Evolutionary conservation across 2,888 invertebrate species (phyloP).

Genomic region (Drosophila kambysellisi): DNA sequence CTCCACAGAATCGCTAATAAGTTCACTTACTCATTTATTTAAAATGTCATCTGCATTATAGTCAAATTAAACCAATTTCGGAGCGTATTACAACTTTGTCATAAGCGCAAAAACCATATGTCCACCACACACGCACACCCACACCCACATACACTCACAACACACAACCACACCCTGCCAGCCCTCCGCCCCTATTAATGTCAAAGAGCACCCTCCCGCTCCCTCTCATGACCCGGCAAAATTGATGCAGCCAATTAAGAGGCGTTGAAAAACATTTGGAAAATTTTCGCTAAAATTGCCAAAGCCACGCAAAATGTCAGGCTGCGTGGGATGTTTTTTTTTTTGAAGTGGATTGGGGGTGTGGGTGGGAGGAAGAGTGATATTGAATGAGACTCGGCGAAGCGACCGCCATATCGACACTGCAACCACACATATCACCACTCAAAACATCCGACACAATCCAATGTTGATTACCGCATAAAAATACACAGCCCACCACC

Average conservation of each 20-base stretch:
- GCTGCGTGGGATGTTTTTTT: not conserved
- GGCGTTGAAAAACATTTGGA: slow-evolving; percentile 75
- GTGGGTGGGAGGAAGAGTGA: not conserved
- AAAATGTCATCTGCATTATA: slow-evolving; percentile 52
- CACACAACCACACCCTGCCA: not conserved
- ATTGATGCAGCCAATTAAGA: slow-evolving; percentile 80
- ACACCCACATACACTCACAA: not conserved
- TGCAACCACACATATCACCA: slow-evolving; percentile 73
- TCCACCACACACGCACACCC: not conserved
- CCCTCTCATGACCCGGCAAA: slow-evolving; percentile 14
- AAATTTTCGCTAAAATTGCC: slow-evolving; percentile 47
- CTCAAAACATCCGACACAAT: slow-evolving; percentile 77
- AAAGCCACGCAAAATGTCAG: slow-evolving; percentile 28
- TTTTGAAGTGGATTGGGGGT: not conserved
- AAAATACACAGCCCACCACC: slow-evolving; percentile 59
- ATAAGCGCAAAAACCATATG: slow-evolving; percentile 46
- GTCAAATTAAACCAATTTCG: slow-evolving; percentile 43
- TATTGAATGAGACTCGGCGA: slow-evolving; percentile 12
- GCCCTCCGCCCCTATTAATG: not conserved
- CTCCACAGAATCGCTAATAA: slow-evolving; percentile 5
- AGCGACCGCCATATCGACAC: slow-evolving; percentile 40
- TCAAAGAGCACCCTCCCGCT: not conserved
- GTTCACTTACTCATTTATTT: slow-evolving; percentile 39
- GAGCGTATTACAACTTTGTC: slow-evolving; percentile 41
- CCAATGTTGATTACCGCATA: slow-evolving; percentile 78